Evolutionary conservation across 2,888 invertebrate species (phyloP), one percentile per base, ranked within the genome.

Genomic region (Troides helena): DNA sequence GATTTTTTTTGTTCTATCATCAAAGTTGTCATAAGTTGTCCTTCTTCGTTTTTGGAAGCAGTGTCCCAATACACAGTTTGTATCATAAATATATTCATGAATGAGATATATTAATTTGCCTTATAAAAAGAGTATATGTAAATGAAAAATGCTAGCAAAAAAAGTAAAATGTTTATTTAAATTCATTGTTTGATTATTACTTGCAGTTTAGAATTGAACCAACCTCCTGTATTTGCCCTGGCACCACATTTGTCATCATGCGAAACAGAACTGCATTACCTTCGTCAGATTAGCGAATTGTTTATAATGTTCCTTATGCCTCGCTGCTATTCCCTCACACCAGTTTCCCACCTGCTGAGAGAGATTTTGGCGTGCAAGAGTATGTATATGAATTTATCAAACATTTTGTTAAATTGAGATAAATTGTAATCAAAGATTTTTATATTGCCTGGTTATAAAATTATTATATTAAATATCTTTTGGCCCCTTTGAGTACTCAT

Each of bases 321-420:
- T 14, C 93, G 95, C 71, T 95, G 96, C 79, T 98, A 98, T 84
- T 96, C 96, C 2, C 85, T 96, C 72, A 94, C 96, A 4, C 96
- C 97, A 25, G 94, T 96, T 0, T 96, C 97, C 79, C 96, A 96
- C 86, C 93, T 98, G 68, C 87, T 98, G 74, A 94, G 97, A 76
- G 98, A 98, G 92, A 94, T 98, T 74, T 87, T 98, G 65, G 95
- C 97, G 59, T 97, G 96, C 81, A 96, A 96, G 94, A 95, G 98
- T 98, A 93, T 85, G 86, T 82, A 57, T 64, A 68, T 62, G 18
- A 53, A 53, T 53, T 53, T 53, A 53, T 53, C n/a, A 53, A 53
- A 3, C n/a, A 50, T 6, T 53, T 53, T 18, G 0, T 53, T 53
- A n/a, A 53, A 53, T 53, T 53, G 46, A 46, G 12, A 46, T 7